Conservation (phyloP, 2,888 invertebrate genomes). For the Drosophila buzzatii region DNA sequence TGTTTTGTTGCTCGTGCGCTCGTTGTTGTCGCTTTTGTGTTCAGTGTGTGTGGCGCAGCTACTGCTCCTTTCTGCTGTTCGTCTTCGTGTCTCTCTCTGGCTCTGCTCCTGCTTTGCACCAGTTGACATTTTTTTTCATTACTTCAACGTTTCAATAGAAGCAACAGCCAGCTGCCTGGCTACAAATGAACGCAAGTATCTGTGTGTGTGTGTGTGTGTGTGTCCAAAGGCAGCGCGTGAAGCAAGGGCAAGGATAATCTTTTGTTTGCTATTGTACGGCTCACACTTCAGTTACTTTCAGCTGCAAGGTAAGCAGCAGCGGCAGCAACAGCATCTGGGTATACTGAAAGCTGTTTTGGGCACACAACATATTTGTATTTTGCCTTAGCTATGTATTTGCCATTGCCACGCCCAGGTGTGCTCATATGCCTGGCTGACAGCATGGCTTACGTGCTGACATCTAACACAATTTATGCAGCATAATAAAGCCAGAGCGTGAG, state of each 20-base stretch:
- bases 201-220: conserved; percentile 14
- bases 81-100: conserved; percentile 23
- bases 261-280: conserved; percentile 70
- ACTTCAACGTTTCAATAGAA: conserved; percentile 77
- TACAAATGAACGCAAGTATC: conserved; percentile 40
- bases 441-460: conserved; percentile 61
- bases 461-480: conserved; percentile 69
- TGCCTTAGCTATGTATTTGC: conserved; percentile 44
- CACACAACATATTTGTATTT: conserved; percentile 52
- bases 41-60: conserved; percentile 5
- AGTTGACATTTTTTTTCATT: conserved; percentile 80
- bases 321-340: conserved; percentile 12
- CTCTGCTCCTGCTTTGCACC: conserved; percentile 24
- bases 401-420: conserved; percentile 19
- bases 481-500: conserved; percentile 45
- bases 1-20: conserved; percentile 71
- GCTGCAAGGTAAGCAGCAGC: conserved; percentile 48
- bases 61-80: conserved; percentile 25
- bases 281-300: conserved; percentile 48
- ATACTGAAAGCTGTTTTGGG: conserved; percentile 41
- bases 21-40: conserved; percentile 51
- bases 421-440: conserved; percentile 52
- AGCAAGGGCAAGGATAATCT: conserved; percentile 79
- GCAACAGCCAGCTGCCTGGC: conserved; percentile 45
- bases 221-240: conserved; percentile 53